Base-by-base conservation (phyloP, 2,888 invertebrate species). In the Drosophila diplacantha region DNA sequence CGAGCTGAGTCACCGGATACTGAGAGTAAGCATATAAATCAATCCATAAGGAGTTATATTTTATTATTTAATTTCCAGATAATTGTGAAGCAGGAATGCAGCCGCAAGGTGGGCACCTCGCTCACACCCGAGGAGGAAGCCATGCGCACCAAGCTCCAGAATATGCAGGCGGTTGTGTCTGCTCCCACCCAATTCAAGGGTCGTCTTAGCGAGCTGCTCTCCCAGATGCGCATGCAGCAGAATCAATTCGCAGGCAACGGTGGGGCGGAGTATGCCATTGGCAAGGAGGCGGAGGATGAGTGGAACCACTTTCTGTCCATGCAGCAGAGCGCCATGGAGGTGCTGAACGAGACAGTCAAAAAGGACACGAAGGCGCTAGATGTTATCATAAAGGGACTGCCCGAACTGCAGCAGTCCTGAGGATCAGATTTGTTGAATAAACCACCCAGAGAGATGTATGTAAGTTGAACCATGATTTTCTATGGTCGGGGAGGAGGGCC, bases 131-230 rank as follows among this genome's bases (percentile, higher is more conserved):
- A 97, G 79, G 98, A 98, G 87, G 98, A 98, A 87, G 92, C 93
- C 11, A 89, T 96, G n/a, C 91, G 95, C 50, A 95, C 95, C 51
- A 93, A 95, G 72, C 90, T 98, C 46, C 96, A 98, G 88, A 93
- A 94, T 55, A 92, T 98, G 85, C 93, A 96, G 64, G 92, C 94
- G 0, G 94, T 97, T 83, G 91, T 98, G 18, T 95, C 96, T 76
- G 94, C 95, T 14, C 97, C 98, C 31, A 96, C 96, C 38, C 95
- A 98, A 75, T 96, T 96, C 85, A 97, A 96, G 93, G 96, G 97
- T 61, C 94, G 96, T 54, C 90, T 98, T 57, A 96, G 95, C 87
- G 97, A 98, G 89, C 89, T 98, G 80, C 90, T 97, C 72, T 95
- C 97, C 16, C 96, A 96, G 73, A 93, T 97, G 78, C 91, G 94